These are phyloP conservation scores for Lasaia peninsularis DNA, from an alignment of 1,140 invertebrate species.

Conservation along the genomic window DNA sequence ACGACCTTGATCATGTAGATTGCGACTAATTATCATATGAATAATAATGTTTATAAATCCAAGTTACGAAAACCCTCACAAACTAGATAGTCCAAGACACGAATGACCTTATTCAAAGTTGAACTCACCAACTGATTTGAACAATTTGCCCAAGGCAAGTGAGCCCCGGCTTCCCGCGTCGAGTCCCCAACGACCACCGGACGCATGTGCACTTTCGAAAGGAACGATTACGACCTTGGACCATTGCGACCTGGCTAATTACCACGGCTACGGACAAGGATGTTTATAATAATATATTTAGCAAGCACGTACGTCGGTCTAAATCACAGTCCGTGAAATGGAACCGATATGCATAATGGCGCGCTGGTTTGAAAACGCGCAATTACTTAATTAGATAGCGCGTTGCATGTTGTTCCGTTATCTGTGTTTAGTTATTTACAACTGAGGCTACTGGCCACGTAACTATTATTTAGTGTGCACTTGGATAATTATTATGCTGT, in stretches of 20 bases:
- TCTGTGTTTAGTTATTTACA: slow-evolving; percentile 14
- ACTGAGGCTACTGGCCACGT: slow-evolving; percentile 3
- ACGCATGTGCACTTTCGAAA: not conserved
- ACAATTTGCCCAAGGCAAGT: too few species aligned
- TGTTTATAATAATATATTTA: slow-evolving; percentile 4
- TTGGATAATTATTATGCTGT: not conserved
- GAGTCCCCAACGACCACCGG: too few species aligned
- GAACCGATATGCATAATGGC: slow-evolving; percentile 28
- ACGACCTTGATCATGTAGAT: not conserved
- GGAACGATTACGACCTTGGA: not conserved
- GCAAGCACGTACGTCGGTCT: slow-evolving; percentile 10
- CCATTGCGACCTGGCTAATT: not conserved
- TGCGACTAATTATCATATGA: not conserved
- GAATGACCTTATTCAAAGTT: too few species aligned
- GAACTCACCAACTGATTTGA: too few species aligned
- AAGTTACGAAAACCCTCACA: too few species aligned
- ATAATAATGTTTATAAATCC: not conserved
- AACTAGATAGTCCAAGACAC: too few species aligned
- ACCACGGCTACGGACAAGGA: slow-evolving; percentile 4
- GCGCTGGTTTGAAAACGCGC: slow-evolving; percentile 25
- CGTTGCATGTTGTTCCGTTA: slow-evolving; percentile 17
- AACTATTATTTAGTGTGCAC: not conserved
- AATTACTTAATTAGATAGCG: slow-evolving; percentile 23
- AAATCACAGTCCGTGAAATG: slow-evolving; percentile 36
- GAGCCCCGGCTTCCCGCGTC: too few species aligned